Conservation (phyloP, 2,797 vertebrate genomes). For the Simalia tracyae region DNA sequence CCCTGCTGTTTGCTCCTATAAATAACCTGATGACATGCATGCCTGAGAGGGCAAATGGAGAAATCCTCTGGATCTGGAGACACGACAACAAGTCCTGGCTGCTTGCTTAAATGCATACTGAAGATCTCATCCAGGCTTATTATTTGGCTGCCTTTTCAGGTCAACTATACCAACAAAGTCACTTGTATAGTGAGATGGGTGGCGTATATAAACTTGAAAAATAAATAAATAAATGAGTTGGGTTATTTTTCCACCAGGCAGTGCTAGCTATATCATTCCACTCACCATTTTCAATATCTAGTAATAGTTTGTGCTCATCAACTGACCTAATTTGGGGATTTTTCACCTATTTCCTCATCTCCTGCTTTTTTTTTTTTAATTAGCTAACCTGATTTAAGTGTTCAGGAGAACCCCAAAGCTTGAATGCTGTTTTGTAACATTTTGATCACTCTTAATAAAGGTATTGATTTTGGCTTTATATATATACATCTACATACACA, state of each 20-base stretch:
- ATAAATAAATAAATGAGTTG: no score
- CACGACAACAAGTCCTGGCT: neutral
- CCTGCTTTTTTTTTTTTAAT: neutral
- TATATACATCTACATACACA: no score
- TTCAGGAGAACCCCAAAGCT: neutral
- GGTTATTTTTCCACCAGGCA: neutral
- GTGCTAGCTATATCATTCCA: neutral
- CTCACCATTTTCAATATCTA: neutral
- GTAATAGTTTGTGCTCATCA: neutral
- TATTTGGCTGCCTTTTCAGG: neutral
- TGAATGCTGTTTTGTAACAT: neutral
- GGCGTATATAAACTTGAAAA: no score
- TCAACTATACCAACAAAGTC: neutral
- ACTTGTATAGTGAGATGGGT: no score
- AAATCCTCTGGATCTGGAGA: constrained; percentile 1
- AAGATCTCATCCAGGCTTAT: neutral
- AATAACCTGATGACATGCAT: constrained; percentile 41
- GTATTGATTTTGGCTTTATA: neutral
- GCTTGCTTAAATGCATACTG: constrained; percentile 7
- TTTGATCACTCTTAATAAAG: neutral
- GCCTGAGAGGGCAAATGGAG: constrained; percentile 37
- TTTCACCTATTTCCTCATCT: neutral
- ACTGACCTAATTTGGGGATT: neutral
- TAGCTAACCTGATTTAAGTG: no score
- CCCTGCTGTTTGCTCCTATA: constrained; percentile 58